Evolutionary conservation across 2,113 vertebrate genomes (phyloP), one percentile per base, ranked within the genome.

Genomic region (Stegastes partitus): DNA sequence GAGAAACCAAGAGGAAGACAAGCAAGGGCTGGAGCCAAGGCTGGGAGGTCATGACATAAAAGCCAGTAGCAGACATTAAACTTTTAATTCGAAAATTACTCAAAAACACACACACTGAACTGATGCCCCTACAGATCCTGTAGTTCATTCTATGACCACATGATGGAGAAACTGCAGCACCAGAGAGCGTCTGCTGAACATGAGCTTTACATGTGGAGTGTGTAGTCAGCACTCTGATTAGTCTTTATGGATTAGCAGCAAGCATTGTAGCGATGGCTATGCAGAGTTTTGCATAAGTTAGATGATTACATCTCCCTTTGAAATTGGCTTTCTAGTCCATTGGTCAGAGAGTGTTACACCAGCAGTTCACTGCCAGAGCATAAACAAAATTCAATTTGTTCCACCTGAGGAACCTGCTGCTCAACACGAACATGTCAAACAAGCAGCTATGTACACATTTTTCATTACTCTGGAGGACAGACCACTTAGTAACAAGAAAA

Each of bases 91-190:
- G 0, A 11, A 37, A 19, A 34, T 25, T 3, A 21, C 7, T 21
- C 2, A n/a, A 28, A 15, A 15, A 6, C 1, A 5, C n/a, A n/a
- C n/a, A 37, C 28, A 18, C 3, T 9, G n/a, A 22, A 31, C 18
- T 12, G 5, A 19, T 23, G 0, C 0, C n/a, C 1, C 14, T n/a
- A n/a, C 1, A 28, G 5, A 57, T 9, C n/a, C 18, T 89, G 86
- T 21, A 90, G 54, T 87, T 87, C 59, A 64, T n/a, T n/a, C 11
- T 50, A 5, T 83, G 47, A 61, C 86, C 94, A 91, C 91, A 84
- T 67, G 93, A 83, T 91, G 91, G 94, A 64, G 88, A 75, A 82
- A 39, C 74, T 87, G 74, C 66, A 79, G 11, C 74, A 72, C 1
- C 54, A 57, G 19, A 56, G 70, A 70, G 22, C 25, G 9, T 19